A percentile compares a stretch with the other conserved stretches of the same genome.
phyloP scores from a whole-genome alignment of 1,140 invertebrate genomes.

The Chrysomallon squamiferum region DNA sequence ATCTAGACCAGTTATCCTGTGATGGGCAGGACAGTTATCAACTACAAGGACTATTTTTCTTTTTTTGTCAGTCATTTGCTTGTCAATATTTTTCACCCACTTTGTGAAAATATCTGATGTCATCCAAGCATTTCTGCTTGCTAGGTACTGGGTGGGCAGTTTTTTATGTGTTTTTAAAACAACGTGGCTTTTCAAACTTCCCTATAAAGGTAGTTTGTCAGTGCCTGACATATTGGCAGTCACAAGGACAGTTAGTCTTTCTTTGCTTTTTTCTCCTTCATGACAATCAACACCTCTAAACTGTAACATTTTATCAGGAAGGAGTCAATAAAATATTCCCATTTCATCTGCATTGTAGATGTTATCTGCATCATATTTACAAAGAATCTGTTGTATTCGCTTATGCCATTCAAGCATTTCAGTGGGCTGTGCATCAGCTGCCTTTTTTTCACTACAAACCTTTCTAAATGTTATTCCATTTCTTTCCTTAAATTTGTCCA shows the following conservation, averaged over 20 bases:
- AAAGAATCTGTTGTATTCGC: background rate
- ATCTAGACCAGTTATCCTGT: background rate
- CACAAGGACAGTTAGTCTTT: constrained; percentile 63
- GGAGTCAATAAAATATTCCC: constrained; percentile 21
- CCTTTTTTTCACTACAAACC: too few relatives aligned
- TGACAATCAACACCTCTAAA: constrained; percentile 21
- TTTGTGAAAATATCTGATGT: constrained; percentile 5
- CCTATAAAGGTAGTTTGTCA: constrained; percentile 65
- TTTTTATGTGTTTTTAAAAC: constrained; percentile 62
- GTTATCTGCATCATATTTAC: constrained; percentile 3
- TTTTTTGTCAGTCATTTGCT: background rate
- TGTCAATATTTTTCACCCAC: constrained; percentile 4
- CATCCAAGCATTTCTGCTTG: constrained; percentile 6
- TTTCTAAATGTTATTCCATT: too few relatives aligned
- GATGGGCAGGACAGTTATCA: constrained; percentile 12
- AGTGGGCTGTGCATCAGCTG: too few relatives aligned
- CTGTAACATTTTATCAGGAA: constrained; percentile 23
- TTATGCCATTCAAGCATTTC: too few relatives aligned
- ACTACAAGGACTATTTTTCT: constrained; percentile 1
- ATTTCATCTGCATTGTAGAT: constrained; percentile 35
- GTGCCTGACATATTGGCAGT: constrained; percentile 60
- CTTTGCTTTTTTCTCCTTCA: constrained; percentile 62
- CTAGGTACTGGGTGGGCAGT: constrained; percentile 25
- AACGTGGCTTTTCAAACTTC: constrained; percentile 63
- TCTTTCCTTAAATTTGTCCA: too few relatives aligned